Conservation (phyloP, 2,888 invertebrate genomes). For the Phaedon cochleariae region DNA sequence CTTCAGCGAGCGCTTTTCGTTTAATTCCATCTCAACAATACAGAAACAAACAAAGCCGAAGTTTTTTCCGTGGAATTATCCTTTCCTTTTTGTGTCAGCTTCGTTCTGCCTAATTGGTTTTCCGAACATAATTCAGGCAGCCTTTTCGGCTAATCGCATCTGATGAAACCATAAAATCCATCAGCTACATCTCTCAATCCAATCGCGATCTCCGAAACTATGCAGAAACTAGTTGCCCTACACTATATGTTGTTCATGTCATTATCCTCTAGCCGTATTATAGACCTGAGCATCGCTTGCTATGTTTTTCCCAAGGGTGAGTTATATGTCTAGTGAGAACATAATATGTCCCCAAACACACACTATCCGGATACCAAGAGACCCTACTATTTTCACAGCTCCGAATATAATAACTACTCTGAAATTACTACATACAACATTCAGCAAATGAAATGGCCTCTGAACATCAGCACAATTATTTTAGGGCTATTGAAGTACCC, state of each 20-base stretch:
- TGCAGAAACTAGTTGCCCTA: slow-evolving; percentile 31
- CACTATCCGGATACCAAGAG: not conserved
- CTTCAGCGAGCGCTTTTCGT: slow-evolving; percentile 1
- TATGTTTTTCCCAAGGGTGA: slow-evolving; percentile 64
- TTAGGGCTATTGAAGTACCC: no score
- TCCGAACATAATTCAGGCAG: not conserved
- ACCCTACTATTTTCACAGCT: slow-evolving; percentile 2
- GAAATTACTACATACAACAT: not conserved
- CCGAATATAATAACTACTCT: not conserved
- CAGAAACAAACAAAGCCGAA: slow-evolving; percentile 6
- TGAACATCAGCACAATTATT: no score
- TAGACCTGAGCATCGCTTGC: slow-evolving; percentile 54
- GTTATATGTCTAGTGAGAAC: slow-evolving; percentile 34
- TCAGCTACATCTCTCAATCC: not conserved
- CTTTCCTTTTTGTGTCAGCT: not conserved
- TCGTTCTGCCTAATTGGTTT: not conserved
- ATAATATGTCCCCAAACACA: slow-evolving; percentile 13
- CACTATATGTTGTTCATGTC: slow-evolving; percentile 31
- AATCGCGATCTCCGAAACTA: slow-evolving; percentile 9
- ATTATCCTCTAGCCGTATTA: slow-evolving; percentile 31
- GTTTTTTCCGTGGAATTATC: slow-evolving; percentile 5
- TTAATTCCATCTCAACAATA: slow-evolving; percentile 12
- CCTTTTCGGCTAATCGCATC: not conserved
- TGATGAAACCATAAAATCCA: slow-evolving; percentile 3
- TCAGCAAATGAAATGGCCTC: not conserved